Evolutionary conservation across 1,140 invertebrate species (phyloP).

Genomic region (Mactra quadrangularis): DNA sequence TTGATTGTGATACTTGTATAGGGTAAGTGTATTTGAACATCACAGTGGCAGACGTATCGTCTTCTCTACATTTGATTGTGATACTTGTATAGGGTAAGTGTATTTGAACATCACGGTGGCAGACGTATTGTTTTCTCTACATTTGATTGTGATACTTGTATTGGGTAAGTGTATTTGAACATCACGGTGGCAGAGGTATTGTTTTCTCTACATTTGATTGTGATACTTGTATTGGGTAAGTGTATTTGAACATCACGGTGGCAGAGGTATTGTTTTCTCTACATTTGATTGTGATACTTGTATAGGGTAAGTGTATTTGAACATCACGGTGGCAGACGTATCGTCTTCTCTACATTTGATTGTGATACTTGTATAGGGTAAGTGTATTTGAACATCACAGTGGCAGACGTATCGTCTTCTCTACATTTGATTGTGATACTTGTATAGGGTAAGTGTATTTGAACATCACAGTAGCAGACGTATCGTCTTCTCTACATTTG

Average conservation of each 20-base stretch:
- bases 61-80: slow-evolving; percentile 97
- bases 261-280: slow-evolving; percentile 94
- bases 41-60: slow-evolving; percentile 92
- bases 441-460: slow-evolving; percentile 90
- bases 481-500: slow-evolving; percentile 96
- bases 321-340: slow-evolving; percentile 90
- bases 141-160: slow-evolving; percentile 97
- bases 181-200: slow-evolving; percentile 91
- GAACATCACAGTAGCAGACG: slow-evolving; percentile 89
- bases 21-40: slow-evolving; percentile 91
- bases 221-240: slow-evolving; percentile 94
- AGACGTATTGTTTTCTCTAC: slow-evolving; percentile 95
- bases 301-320: slow-evolving; percentile 89
- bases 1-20: slow-evolving; percentile 96
- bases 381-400: slow-evolving; percentile 87
- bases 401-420: slow-evolving; percentile 93
- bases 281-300: slow-evolving; percentile 98
- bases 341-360: slow-evolving; percentile 97
- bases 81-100: slow-evolving; percentile 94
- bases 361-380: slow-evolving; percentile 96
- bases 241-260: slow-evolving; percentile 87
- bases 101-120: slow-evolving; percentile 90
- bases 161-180: slow-evolving; percentile 88
- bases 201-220: slow-evolving; percentile 98
- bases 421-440: slow-evolving; percentile 97